Percentiles rank a stretch among this genome's conserved stretches.
These are phyloP conservation scores for Spilosoma lubricipeda DNA, from an alignment of 2,888 invertebrate species.

Conservation along the genomic window DNA sequence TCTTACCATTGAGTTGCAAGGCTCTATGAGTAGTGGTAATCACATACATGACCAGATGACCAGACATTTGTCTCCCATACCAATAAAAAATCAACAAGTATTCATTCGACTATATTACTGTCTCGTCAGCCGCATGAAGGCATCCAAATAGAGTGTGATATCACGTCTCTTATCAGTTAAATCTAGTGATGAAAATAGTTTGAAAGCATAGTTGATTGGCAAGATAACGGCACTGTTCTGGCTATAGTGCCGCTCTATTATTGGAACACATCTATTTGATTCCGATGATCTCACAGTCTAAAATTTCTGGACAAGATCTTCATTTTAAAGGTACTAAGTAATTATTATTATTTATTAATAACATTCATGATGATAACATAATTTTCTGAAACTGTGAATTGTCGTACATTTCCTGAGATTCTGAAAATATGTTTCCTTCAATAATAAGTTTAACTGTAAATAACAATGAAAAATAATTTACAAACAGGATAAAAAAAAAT, in stretches of 20 bases:
- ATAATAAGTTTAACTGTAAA: neutral
- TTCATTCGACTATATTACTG: neutral
- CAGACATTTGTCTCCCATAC: too few relatives aligned
- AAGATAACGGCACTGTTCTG: slow-evolving; percentile 45
- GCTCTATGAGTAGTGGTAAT: too few relatives aligned
- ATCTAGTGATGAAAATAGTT: slow-evolving; percentile 27
- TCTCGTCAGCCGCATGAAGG: neutral
- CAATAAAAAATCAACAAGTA: too few relatives aligned
- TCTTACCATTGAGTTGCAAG: too few relatives aligned
- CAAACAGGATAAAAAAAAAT: too few relatives aligned
- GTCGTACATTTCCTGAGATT: neutral
- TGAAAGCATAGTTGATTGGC: slow-evolving; percentile 43
- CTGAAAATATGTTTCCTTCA: neutral
- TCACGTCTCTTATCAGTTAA: slow-evolving; percentile 12
- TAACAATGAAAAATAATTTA: too few relatives aligned
- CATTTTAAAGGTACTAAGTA: neutral
- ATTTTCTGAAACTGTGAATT: neutral
- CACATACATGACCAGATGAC: too few relatives aligned
- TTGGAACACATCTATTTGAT: slow-evolving; percentile 18
- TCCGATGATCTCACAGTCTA: slow-evolving; percentile 28
- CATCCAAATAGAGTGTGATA: neutral
- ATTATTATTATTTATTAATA: neutral
- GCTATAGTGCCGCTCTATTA: slow-evolving; percentile 38
- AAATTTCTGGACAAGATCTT: slow-evolving; percentile 10
- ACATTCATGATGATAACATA: neutral